phyloP scores from a whole-genome alignment of 2,888 invertebrate genomes.

The Colletes collaris region DNA sequence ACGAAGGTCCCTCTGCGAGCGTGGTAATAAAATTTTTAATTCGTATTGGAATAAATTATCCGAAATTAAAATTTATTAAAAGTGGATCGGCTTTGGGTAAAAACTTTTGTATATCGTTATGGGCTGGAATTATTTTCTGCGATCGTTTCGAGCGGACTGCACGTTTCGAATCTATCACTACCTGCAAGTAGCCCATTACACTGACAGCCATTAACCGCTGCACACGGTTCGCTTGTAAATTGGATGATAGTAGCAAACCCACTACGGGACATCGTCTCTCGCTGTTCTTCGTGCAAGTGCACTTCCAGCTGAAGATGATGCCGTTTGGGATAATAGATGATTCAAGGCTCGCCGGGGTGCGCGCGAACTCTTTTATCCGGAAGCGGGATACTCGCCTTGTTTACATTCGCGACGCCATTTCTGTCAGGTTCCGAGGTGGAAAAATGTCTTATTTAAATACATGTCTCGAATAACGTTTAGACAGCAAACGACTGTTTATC shows the following conservation, averaged over 20 bases:
- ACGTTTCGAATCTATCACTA: slow-evolving; percentile 44
- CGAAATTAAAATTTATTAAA: too few relatives aligned
- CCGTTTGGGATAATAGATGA: slow-evolving; percentile 5
- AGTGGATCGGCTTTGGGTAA: too few relatives aligned
- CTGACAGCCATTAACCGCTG: slow-evolving; percentile 52
- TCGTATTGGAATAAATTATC: too few relatives aligned
- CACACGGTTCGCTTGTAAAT: slow-evolving; percentile 61
- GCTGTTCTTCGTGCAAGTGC: slow-evolving; percentile 40
- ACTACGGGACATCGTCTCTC: slow-evolving; percentile 53
- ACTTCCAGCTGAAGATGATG: slow-evolving; percentile 34
- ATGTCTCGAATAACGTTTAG: too few relatives aligned
- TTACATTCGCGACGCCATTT: too few relatives aligned
- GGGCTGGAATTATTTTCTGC: too few relatives aligned
- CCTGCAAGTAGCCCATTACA: slow-evolving; percentile 38
- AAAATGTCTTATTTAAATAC: too few relatives aligned
- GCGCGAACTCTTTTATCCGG: not conserved
- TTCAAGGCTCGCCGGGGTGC: not conserved
- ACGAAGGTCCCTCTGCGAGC: too few relatives aligned
- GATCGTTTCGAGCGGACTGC: not conserved
- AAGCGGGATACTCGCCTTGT: not conserved
- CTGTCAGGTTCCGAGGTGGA: too few relatives aligned
- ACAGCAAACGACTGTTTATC: too few relatives aligned
- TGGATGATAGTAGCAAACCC: slow-evolving; percentile 62
- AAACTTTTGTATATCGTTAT: not conserved
- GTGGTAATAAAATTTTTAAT: too few relatives aligned